A percentile compares a stretch with the other conserved stretches of the same genome.
Evolutionary conservation across 2,797 vertebrate species (phyloP).

Genomic region (Hyperoplus lanceolatus): DNA sequence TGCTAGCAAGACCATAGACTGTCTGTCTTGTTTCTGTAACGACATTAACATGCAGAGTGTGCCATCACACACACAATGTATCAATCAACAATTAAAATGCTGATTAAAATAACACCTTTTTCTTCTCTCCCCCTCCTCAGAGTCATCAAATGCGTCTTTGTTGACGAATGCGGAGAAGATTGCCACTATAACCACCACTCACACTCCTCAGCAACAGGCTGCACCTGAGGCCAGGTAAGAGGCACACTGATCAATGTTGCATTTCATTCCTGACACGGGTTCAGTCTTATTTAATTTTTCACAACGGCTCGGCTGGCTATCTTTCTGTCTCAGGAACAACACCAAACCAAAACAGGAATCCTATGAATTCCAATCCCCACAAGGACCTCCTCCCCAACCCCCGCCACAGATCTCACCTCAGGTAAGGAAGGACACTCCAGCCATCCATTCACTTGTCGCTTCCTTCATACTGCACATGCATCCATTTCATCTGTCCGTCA

Average conservation of each 20-base stretch:
- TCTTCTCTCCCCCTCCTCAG: slow-evolving; percentile 78
- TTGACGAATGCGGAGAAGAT: slow-evolving; percentile 99
- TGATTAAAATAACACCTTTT: not conserved
- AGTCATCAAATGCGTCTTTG: slow-evolving; percentile 97
- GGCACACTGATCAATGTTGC: not conserved
- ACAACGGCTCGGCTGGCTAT: not conserved
- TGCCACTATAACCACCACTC: slow-evolving; percentile 98
- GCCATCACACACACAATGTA: not conserved
- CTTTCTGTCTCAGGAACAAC: slow-evolving; percentile 88
- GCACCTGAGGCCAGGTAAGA: slow-evolving; percentile 93
- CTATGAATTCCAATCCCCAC: slow-evolving; percentile 93
- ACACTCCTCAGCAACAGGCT: slow-evolving; percentile 92
- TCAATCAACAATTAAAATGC: not conserved
- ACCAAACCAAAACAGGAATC: slow-evolving; percentile 98
- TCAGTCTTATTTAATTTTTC: not conserved
- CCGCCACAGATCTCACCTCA: slow-evolving; percentile 88
- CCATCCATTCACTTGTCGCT: slow-evolving; percentile 10
- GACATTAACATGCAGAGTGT: too few species aligned
- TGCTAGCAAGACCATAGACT: too few species aligned
- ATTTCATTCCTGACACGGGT: too few species aligned
- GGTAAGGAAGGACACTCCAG: slow-evolving; percentile 81
- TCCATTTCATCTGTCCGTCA: slow-evolving; percentile 39
- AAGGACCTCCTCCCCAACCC: slow-evolving; percentile 82
- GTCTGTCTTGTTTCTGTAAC: too few species aligned
- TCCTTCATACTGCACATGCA: slow-evolving; percentile 8